Evolutionary conservation across 2,797 vertebrate genomes (phyloP).

Genomic region (Chaetodon trifasciatus): DNA sequence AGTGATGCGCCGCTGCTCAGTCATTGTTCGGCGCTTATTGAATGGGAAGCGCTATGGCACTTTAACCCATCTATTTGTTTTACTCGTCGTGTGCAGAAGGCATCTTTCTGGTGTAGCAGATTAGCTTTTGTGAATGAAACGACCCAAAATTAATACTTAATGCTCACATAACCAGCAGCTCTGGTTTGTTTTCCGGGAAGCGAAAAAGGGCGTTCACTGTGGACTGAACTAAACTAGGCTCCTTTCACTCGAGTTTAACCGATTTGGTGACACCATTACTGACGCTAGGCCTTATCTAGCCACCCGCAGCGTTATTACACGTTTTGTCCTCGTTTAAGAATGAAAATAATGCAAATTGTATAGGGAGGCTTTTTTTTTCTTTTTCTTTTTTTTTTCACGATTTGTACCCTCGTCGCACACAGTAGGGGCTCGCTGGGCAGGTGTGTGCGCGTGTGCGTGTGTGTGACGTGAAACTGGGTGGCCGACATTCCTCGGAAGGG

Average conservation of each 20-base stretch:
- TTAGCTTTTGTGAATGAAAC: neutral
- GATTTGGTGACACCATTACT: neutral
- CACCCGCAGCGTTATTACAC: neutral
- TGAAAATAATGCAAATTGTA: neutral
- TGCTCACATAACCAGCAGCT: neutral
- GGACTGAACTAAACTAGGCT: slow-evolving; percentile 51
- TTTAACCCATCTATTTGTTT: slow-evolving; percentile 22
- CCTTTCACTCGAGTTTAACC: slow-evolving; percentile 27
- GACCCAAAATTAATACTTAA: neutral
- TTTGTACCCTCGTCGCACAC: neutral
- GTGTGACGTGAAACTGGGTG: slow-evolving; percentile 74
- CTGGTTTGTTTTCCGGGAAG: slow-evolving; percentile 71
- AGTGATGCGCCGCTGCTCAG: slow-evolving; percentile 68
- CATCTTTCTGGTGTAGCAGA: fast-evolving
- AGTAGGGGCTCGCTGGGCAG: slow-evolving; percentile 55
- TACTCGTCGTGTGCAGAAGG: neutral
- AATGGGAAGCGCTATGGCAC: slow-evolving; percentile 49
- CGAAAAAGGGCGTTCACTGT: slow-evolving; percentile 83
- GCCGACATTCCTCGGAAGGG: slow-evolving; percentile 79
- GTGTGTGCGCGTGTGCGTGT: slow-evolving; percentile 68
- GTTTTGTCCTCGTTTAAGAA: too few relatives aligned
- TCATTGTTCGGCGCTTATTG: slow-evolving; percentile 76
- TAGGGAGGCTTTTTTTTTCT: neutral
- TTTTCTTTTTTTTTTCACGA: neutral
- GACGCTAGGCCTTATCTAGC: neutral